These are phyloP conservation scores for Calypte anna DNA, from an alignment of 2,113 vertebrate genomes.

Conservation along the genomic window DNA sequence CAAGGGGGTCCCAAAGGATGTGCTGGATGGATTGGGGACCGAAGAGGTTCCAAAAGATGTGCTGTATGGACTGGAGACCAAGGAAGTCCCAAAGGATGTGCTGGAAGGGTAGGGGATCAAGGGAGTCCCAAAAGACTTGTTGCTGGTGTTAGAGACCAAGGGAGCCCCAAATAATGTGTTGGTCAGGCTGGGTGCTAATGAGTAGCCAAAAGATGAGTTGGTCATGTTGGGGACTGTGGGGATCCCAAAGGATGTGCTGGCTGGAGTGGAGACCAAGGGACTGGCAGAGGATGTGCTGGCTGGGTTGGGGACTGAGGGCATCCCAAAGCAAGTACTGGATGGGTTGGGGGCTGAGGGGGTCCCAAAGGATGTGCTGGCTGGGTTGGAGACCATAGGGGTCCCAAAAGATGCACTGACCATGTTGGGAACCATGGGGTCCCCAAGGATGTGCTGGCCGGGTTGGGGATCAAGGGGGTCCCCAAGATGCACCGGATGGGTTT, in stretches of 20 bases:
- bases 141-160: fast-evolving
- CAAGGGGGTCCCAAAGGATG: not conserved
- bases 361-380: not conserved
- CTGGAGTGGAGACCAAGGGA: fast-evolving
- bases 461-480: not conserved
- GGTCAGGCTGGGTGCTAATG: not conserved
- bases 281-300: not conserved
- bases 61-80: not conserved
- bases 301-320: not conserved
- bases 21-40: not conserved
- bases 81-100: not conserved
- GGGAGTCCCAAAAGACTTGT: not conserved
- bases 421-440: not conserved
- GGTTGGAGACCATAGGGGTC: not conserved
- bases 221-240: not conserved
- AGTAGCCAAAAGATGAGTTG: not conserved
- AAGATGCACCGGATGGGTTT: fast-evolving
- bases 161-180: not conserved
- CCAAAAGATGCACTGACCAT: not conserved
- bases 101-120: not conserved
- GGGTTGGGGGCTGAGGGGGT: not conserved
- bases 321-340: not conserved
- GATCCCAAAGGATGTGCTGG: not conserved
- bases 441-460: not conserved
- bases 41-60: not conserved